Conservation (phyloP, 35 echinoderm and acorn worm genomes). For the Patiria miniata region DNA sequence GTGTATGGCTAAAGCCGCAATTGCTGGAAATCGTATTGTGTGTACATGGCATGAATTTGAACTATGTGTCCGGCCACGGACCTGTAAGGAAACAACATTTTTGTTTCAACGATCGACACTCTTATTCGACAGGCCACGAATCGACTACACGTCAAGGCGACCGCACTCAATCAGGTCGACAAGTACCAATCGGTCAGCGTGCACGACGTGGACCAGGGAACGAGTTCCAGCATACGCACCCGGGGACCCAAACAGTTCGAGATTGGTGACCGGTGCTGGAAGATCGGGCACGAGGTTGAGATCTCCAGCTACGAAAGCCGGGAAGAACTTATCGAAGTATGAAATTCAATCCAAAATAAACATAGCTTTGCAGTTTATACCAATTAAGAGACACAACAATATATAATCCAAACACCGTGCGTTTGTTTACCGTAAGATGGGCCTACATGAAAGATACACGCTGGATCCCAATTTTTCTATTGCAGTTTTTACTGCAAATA, state of each 20-base stretch:
- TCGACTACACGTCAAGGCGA: constrained; percentile 55
- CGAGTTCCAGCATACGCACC: constrained; percentile 74
- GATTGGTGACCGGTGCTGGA: constrained; percentile 72
- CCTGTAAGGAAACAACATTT: no score
- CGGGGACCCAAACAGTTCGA: constrained; percentile 86
- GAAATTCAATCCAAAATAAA: neutral
- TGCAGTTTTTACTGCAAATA: no score
- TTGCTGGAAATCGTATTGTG: no score
- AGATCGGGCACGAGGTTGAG: constrained; percentile 58
- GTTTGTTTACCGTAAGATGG: neutral
- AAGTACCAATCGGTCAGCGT: constrained; percentile 66
- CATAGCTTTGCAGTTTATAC: neutral
- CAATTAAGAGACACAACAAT: neutral
- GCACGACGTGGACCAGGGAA: constrained; percentile 85
- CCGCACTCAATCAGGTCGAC: constrained; percentile 53
- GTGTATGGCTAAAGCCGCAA: no score
- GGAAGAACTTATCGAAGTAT: constrained; percentile 83
- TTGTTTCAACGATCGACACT: no score
- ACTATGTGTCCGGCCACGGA: no score
- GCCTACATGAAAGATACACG: neutral
- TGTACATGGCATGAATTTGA: no score
- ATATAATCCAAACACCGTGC: neutral
- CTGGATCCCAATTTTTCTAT: neutral
- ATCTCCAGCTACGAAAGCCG: constrained; percentile 50
- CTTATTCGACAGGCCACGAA: neutral